These are phyloP conservation scores for Nerophis lumbriciformis DNA, from an alignment of 2,113 vertebrate genomes.

Conservation along the genomic window DNA sequence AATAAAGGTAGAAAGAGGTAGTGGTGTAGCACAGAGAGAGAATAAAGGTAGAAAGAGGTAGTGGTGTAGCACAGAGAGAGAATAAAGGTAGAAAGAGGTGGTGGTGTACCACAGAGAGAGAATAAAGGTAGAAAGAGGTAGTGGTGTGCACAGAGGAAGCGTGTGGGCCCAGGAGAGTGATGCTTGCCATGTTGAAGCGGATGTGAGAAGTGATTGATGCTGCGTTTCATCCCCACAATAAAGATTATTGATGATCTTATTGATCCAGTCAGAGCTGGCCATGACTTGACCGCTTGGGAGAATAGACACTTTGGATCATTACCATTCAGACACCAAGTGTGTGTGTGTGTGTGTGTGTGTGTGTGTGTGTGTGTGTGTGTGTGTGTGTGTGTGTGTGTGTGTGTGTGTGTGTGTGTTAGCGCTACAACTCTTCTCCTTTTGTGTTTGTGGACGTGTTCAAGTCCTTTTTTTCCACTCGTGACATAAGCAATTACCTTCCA, in stretches of 20 bases:
- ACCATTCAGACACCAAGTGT: conserved; percentile 55
- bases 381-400: conserved; percentile 26
- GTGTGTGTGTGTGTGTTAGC: conserved; percentile 49
- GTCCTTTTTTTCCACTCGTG: conserved; percentile 33
- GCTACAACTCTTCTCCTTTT: conserved; percentile 39
- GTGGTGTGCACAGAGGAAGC: conserved; percentile 32
- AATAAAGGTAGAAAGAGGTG: too few species aligned
- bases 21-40: background rate
- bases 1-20: too few species aligned
- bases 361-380: conserved; percentile 23
- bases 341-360: conserved; percentile 28
- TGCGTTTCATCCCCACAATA: conserved; percentile 70
- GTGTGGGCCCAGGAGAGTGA: conserved; percentile 47
- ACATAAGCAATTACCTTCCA: conserved; percentile 12
- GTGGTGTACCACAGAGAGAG: too few species aligned
- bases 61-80: background rate
- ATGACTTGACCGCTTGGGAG: conserved; percentile 64
- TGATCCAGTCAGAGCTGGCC: conserved; percentile 61
- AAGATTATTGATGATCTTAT: conserved; percentile 73
- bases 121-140: too few species aligned
- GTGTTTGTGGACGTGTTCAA: conserved; percentile 50
- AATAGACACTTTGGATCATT: conserved; percentile 64
- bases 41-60: background rate
- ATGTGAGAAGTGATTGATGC: conserved; percentile 68
- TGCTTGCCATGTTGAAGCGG: conserved; percentile 49